Conservation (phyloP, 30 jellyfish, hydroid and myxozoan species). For the Aurelia aurita complex sp. Pacific region DNA sequence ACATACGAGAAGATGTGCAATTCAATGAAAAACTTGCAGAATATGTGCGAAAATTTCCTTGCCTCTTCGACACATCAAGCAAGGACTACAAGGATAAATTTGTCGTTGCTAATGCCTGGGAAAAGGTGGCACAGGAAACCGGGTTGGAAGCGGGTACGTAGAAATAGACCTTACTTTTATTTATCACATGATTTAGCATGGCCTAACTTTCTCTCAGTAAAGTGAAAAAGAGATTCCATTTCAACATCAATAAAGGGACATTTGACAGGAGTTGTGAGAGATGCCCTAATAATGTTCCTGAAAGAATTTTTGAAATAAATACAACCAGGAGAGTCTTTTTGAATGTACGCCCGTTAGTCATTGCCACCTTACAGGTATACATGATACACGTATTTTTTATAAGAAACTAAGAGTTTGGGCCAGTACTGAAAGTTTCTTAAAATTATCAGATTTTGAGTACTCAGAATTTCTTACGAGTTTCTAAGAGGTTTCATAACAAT, state of each 20-base stretch:
- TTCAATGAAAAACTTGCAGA: conserved; percentile 32
- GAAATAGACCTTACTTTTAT: background rate
- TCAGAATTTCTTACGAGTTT: too few relatives aligned
- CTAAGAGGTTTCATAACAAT: too few relatives aligned
- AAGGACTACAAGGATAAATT: conserved; percentile 47
- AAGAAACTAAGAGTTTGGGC: too few relatives aligned
- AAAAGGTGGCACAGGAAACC: conserved; percentile 19
- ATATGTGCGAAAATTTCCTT: conserved; percentile 32
- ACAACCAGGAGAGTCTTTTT: too few relatives aligned
- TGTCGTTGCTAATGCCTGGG: conserved; percentile 42
- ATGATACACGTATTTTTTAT: too few relatives aligned
- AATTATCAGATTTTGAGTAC: too few relatives aligned
- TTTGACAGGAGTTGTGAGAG: too few relatives aligned
- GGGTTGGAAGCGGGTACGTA: conserved; percentile 33
- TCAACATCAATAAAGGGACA: background rate
- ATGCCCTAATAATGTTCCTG: too few relatives aligned
- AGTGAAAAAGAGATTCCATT: background rate
- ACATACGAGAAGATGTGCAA: conserved; percentile 3
- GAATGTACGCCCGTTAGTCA: too few relatives aligned
- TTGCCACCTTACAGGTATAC: too few relatives aligned
- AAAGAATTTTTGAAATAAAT: too few relatives aligned
- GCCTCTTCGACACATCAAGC: conserved; percentile 42
- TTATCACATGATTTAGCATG: background rate
- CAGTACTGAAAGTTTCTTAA: too few relatives aligned
- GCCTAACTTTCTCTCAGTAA: background rate